Evolutionary conservation across 2,113 vertebrate genomes (phyloP).

Genomic region (Rhea pennata): DNA sequence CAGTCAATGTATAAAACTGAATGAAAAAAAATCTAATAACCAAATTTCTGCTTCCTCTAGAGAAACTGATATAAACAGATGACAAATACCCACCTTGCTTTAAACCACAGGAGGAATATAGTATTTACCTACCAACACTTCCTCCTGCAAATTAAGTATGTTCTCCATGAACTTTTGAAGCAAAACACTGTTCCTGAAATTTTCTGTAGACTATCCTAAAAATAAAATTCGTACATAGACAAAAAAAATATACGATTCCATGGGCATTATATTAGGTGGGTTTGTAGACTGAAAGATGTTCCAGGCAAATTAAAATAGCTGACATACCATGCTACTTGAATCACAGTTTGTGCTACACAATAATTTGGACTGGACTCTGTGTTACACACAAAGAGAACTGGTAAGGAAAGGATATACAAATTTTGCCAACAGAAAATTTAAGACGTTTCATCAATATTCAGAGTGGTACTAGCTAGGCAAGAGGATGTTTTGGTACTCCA

Average conservation of each 20-base stretch:
- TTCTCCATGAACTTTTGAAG: background rate
- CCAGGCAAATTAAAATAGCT: background rate
- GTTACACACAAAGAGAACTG: background rate
- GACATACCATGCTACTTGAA: background rate
- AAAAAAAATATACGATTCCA: background rate
- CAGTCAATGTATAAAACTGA: background rate
- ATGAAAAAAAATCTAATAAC: background rate
- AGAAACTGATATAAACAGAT: background rate
- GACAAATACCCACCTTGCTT: background rate
- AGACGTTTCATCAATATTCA: background rate
- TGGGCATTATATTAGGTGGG: background rate
- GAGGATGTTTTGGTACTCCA: background rate
- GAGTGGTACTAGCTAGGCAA: background rate
- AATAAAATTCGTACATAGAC: background rate
- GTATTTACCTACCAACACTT: background rate
- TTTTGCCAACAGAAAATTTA: background rate
- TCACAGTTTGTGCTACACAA: background rate
- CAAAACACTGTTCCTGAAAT: background rate
- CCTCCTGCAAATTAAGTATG: background rate
- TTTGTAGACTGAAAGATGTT: background rate
- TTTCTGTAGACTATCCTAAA: background rate
- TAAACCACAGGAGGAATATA: background rate
- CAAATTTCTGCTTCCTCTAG: background rate
- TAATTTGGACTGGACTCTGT: background rate
- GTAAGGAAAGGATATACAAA: background rate